Percentiles rank a stretch among this genome's conserved stretches.
Conservation (phyloP, 2,797 vertebrate genomes). For the Platyrinchus mystaceus region DNA sequence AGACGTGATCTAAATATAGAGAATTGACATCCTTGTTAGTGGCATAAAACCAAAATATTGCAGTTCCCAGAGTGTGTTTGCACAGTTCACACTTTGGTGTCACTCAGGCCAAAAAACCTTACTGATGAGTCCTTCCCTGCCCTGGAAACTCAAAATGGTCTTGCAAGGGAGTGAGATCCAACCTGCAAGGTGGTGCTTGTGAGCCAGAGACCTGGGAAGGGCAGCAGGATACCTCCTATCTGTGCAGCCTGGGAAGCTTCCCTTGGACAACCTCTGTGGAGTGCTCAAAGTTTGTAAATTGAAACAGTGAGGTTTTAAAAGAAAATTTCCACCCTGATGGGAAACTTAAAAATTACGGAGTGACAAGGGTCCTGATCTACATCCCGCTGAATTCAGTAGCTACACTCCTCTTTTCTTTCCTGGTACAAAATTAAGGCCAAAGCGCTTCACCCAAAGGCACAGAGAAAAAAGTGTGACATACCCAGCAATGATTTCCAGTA, state of each 20-base stretch:
- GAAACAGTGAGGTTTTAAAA: background rate
- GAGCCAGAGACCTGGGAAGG: background rate
- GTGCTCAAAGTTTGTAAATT: background rate
- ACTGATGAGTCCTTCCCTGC: background rate
- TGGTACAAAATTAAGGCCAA: background rate
- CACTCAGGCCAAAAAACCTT: background rate
- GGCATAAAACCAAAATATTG: background rate
- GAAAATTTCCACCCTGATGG: background rate
- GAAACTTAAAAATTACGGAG: background rate
- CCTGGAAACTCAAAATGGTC: background rate
- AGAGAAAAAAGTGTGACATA: background rate
- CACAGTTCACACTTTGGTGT: background rate
- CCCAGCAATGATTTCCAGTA: background rate
- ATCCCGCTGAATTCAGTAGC: background rate
- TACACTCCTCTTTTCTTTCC: background rate
- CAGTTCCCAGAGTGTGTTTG: background rate
- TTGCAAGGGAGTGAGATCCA: background rate
- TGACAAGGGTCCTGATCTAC: background rate
- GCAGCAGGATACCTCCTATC: background rate
- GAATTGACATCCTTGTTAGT: background rate
- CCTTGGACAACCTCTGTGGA: accelerated
- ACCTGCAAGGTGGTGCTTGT: background rate
- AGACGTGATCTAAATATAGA: background rate
- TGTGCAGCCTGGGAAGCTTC: background rate
- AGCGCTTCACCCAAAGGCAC: background rate